A percentile compares a stretch with the other conserved stretches of the same genome.
Evolutionary conservation across 2,888 invertebrate genomes (phyloP).

Genomic region (Spilarctia lutea): DNA sequence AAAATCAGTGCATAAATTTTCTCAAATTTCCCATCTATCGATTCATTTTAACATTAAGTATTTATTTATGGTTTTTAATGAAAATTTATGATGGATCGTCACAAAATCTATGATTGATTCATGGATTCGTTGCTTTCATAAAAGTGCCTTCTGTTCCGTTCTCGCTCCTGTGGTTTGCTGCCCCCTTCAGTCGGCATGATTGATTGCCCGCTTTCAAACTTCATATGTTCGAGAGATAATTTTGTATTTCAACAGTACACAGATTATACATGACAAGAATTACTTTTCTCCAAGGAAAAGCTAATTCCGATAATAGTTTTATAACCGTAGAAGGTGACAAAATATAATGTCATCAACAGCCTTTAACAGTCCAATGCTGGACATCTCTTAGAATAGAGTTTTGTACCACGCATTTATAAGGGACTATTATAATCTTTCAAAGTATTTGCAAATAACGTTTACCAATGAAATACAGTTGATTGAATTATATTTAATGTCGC

Average conservation of each 20-base stretch:
- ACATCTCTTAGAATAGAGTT: not conserved
- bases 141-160: slow-evolving; percentile 78
- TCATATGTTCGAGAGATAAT: slow-evolving; percentile 86
- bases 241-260: slow-evolving; percentile 85
- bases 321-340: slow-evolving; percentile 7
- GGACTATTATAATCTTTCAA: slow-evolving; percentile 31
- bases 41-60: slow-evolving; percentile 52
- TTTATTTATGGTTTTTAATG: slow-evolving; percentile 67
- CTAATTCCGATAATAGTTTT: slow-evolving; percentile 63
- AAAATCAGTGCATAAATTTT: slow-evolving; percentile 29
- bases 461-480: slow-evolving; percentile 51
- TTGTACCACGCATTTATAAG: slow-evolving; percentile 8
- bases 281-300: slow-evolving; percentile 70
- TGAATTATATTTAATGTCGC: slow-evolving; percentile 53
- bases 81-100: slow-evolving; percentile 85
- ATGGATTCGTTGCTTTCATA: slow-evolving; percentile 82
- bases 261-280: slow-evolving; percentile 84
- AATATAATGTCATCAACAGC: slow-evolving; percentile 5
- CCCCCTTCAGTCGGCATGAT: slow-evolving; percentile 79
- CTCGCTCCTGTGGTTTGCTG: slow-evolving; percentile 78
- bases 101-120: slow-evolving; percentile 86
- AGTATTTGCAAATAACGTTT: slow-evolving; percentile 47
- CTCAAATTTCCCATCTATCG: slow-evolving; percentile 46
- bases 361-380: slow-evolving; percentile 3
- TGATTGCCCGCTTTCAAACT: slow-evolving; percentile 82